A percentile compares a stretch with the other conserved stretches of the same genome.
These are phyloP conservation scores for Nemotelus nigrinus DNA, from an alignment of 2,888 invertebrate genomes.

Conservation along the genomic window DNA sequence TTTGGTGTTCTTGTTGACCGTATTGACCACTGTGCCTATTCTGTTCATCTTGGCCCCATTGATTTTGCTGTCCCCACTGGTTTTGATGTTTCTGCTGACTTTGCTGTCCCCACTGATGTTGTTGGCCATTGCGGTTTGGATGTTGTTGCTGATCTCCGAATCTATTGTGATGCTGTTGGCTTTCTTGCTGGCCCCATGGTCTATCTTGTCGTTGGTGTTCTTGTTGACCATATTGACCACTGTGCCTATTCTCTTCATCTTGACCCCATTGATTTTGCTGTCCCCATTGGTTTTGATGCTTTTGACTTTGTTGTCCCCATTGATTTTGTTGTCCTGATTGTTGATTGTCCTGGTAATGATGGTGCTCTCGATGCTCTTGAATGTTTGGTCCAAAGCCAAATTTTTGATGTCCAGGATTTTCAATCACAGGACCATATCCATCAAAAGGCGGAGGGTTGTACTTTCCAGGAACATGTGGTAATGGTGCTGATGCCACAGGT, in stretches of 20 bases:
- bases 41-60: background rate
- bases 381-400: too few relatives aligned
- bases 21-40: background rate
- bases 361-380: background rate
- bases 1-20: background rate
- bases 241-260: background rate
- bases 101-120: background rate
- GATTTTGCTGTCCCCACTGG: too few relatives aligned
- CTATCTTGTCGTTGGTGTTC: background rate
- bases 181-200: background rate
- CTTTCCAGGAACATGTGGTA: too few relatives aligned
- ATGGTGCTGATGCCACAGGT: too few relatives aligned
- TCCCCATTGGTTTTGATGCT: too few relatives aligned
- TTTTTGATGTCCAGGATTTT: too few relatives aligned
- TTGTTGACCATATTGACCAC: background rate
- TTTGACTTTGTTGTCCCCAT: background rate
- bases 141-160: background rate
- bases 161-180: background rate
- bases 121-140: too few relatives aligned
- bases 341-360: background rate
- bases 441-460: too few relatives aligned
- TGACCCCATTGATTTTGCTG: too few relatives aligned
- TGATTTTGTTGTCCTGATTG: background rate
- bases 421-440: too few relatives aligned
- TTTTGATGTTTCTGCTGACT: too few relatives aligned